A percentile compares a stretch with the other conserved stretches of the same genome.
These are phyloP conservation scores for Caenorhabditis virilis DNA, from an alignment of 2,888 invertebrate genomes.

Conservation along the genomic window DNA sequence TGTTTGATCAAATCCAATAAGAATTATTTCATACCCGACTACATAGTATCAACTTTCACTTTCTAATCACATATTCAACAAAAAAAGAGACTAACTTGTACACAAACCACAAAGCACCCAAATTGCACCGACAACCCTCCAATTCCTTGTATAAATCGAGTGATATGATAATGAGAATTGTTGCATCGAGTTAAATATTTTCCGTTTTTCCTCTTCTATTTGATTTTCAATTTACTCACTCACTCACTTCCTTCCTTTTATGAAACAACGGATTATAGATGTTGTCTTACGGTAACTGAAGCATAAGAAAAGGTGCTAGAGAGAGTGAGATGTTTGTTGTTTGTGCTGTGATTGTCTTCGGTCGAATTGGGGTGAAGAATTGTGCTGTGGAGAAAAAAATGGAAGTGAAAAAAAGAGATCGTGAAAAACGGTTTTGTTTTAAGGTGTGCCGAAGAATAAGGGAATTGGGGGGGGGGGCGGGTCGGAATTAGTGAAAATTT, in stretches of 20 bases:
- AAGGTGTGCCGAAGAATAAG: too few relatives aligned
- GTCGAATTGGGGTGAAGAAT: background rate
- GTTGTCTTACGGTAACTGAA: constrained; percentile 27
- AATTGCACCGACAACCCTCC: constrained; percentile 85
- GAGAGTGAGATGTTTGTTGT: background rate
- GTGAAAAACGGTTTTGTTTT: background rate
- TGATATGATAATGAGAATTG: constrained; percentile 51
- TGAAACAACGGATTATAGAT: background rate
- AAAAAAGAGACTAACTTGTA: constrained; percentile 35
- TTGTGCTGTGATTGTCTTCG: too few relatives aligned
- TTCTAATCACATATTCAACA: too few relatives aligned
- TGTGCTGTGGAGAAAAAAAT: background rate
- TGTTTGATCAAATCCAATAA: too few relatives aligned
- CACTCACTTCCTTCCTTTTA: background rate
- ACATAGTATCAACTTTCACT: too few relatives aligned
- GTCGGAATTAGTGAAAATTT: too few relatives aligned
- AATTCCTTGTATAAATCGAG: constrained; percentile 70
- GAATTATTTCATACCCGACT: too few relatives aligned
- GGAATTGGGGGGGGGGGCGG: too few relatives aligned
- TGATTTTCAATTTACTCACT: too few relatives aligned
- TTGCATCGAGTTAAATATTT: constrained; percentile 40
- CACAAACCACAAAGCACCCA: constrained; percentile 98
- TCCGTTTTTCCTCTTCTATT: too few relatives aligned
- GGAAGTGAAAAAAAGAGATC: background rate
- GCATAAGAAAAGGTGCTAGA: constrained; percentile 13